Evolutionary conservation across 2,888 invertebrate genomes (phyloP).

Genomic region (Bombyx huttoni): DNA sequence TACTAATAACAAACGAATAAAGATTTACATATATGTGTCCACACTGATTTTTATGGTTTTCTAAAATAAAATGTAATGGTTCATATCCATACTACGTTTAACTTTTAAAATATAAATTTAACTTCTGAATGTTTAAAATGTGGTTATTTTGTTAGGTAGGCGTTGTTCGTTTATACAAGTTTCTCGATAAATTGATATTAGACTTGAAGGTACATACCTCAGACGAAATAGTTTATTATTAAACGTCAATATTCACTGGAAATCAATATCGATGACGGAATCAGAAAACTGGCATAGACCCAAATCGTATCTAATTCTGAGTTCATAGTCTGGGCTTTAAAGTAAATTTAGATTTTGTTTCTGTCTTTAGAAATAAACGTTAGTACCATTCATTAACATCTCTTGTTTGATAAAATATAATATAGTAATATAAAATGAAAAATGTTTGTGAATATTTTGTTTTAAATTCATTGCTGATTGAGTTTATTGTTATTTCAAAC

Average conservation of each 20-base stretch:
- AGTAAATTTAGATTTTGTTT: not conserved
- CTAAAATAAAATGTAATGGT: not conserved
- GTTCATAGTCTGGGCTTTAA: constrained; percentile 7
- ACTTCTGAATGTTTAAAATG: not conserved
- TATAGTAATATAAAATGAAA: too few relatives aligned
- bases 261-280: constrained; percentile 20
- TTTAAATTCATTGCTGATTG: too few relatives aligned
- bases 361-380: not conserved
- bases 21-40: too few relatives aligned
- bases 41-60: too few relatives aligned
- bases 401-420: not conserved
- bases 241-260: constrained; percentile 13
- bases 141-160: not conserved
- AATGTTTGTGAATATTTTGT: too few relatives aligned
- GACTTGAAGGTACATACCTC: constrained; percentile 2
- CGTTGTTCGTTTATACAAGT: constrained; percentile 1
- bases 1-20: too few relatives aligned
- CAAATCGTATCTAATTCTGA: constrained; percentile 23
- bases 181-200: constrained; percentile 2
- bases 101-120: not conserved
- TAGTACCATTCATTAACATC: not conserved
- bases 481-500: too few relatives aligned
- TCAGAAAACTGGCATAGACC: constrained; percentile 21
- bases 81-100: not conserved
- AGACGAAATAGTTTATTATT: constrained; percentile 7